A percentile compares a stretch with the other conserved stretches of the same genome.
Evolutionary conservation across 2,888 invertebrate genomes (phyloP).

Genomic region (Polylopha cassiicola): DNA sequence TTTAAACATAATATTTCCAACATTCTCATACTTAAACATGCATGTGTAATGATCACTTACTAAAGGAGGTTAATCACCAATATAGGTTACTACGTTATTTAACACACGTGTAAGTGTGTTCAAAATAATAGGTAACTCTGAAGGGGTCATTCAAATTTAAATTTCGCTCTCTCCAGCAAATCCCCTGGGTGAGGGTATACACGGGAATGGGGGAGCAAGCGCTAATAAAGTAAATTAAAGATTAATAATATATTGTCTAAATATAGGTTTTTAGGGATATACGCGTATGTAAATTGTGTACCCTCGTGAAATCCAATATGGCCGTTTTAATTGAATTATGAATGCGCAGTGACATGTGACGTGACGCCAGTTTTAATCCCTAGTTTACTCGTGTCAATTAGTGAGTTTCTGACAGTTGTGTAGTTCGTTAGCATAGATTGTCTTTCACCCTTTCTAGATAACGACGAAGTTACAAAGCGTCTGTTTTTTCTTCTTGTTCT

Average conservation of each 20-base stretch:
- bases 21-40: too few species aligned
- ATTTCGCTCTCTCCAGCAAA: conserved; percentile 65
- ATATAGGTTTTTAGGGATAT: conserved; percentile 62
- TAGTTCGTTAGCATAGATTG: conserved; percentile 13
- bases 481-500: too few species aligned
- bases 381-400: conserved; percentile 15
- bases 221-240: conserved; percentile 77
- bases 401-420: conserved; percentile 1
- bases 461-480: too few species aligned
- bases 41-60: too few species aligned
- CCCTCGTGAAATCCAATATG: conserved; percentile 50
- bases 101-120: conserved; percentile 19
- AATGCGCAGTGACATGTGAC: conserved; percentile 33
- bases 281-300: conserved; percentile 57
- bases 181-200: conserved; percentile 60
- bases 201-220: conserved; percentile 53
- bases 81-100: conserved; percentile 11
- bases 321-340: conserved; percentile 45
- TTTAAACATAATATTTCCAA: too few species aligned
- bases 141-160: conserved; percentile 73
- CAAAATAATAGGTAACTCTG: conserved; percentile 26
- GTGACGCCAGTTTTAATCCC: conserved; percentile 19
- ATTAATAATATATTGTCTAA: conserved; percentile 75
- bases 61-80: conserved; percentile 9
- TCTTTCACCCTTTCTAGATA: conserved; percentile 3